Evolutionary conservation across 2,113 vertebrate genomes (phyloP).

Genomic region (Sylvietta virens): DNA sequence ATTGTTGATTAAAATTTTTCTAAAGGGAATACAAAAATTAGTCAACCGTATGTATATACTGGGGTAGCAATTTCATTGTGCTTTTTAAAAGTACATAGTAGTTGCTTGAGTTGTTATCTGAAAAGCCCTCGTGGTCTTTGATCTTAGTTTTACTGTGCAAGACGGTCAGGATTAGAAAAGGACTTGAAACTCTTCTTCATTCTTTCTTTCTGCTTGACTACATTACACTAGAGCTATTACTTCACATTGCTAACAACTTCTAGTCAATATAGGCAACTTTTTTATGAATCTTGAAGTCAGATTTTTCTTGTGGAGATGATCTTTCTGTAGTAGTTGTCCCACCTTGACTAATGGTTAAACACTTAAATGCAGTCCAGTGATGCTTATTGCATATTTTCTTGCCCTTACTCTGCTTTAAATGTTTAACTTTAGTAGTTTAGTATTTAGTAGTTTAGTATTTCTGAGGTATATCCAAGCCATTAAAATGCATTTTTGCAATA

Average conservation of each 20-base stretch:
- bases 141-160: not conserved
- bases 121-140: not conserved
- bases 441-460: not conserved
- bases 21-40: not conserved
- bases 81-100: not conserved
- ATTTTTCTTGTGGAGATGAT: not conserved
- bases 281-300: not conserved
- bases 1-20: not conserved
- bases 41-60: not conserved
- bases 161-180: not conserved
- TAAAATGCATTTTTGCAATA: not conserved
- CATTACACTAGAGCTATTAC: not conserved
- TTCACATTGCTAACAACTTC: not conserved
- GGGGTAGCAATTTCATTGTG: not conserved
- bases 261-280: not conserved
- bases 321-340: not conserved
- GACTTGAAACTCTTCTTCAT: not conserved
- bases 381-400: not conserved
- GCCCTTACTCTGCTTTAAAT: not conserved
- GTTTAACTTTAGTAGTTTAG: too few species aligned
- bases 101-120: not conserved
- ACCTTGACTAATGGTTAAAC: not conserved
- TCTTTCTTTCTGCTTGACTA: not conserved
- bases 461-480: not conserved
- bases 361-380: rapidly evolving